phyloP scores from a whole-genome alignment of 2,797 vertebrate genomes.

The Apodemus agrarius region DNA sequence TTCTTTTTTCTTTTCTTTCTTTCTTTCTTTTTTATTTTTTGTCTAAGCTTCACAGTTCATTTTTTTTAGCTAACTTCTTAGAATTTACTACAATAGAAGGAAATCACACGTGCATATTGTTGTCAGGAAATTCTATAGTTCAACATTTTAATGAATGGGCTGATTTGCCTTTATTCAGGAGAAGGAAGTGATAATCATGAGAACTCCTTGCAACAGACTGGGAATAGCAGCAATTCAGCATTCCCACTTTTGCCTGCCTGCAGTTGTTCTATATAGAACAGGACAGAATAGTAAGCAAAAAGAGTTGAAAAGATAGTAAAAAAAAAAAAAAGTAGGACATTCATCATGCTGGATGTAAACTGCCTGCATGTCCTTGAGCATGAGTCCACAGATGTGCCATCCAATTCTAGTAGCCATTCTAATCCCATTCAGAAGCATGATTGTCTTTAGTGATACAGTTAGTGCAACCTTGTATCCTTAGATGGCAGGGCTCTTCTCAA shows the following conservation, averaged over 20 bases:
- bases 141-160: slow-evolving; percentile 74
- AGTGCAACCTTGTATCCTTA: not conserved
- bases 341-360: not conserved
- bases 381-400: not conserved
- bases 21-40: not conserved
- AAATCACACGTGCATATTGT: slow-evolving; percentile 69
- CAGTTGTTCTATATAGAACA: not conserved
- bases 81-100: slow-evolving; percentile 73
- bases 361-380: not conserved
- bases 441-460: not conserved
- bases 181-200: slow-evolving; percentile 55
- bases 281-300: not conserved
- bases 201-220: slow-evolving; percentile 14
- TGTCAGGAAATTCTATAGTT: slow-evolving; percentile 75
- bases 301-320: not conserved
- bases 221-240: slow-evolving; percentile 34
- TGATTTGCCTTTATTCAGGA: slow-evolving; percentile 48
- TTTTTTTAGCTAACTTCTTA: slow-evolving; percentile 4
- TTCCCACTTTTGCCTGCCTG: not conserved
- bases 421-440: not conserved
- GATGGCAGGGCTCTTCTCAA: not conserved
- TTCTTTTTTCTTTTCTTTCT: not conserved
- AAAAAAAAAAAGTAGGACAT: not conserved
- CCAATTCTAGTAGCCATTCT: not conserved
- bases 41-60: slow-evolving; percentile 39